Evolutionary conservation across 2,113 vertebrate species (phyloP).

Genomic region (Dissostichus mawsoni): DNA sequence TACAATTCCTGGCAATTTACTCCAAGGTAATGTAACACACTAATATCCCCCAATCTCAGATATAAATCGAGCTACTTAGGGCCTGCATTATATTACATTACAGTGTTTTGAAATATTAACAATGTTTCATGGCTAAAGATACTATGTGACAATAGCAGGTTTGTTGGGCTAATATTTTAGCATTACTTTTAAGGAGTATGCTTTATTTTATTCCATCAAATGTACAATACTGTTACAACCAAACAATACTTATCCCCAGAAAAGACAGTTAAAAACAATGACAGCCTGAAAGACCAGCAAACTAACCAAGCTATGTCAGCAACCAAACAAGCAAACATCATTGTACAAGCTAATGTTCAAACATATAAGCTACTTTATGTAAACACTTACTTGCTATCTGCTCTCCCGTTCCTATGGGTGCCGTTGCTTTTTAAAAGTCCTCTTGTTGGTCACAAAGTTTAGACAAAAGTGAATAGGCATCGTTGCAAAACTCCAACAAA

Average conservation of each 20-base stretch:
- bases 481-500: background rate
- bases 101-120: constrained; percentile 16
- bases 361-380: background rate
- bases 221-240: background rate
- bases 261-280: background rate
- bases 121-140: background rate
- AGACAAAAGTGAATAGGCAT: background rate
- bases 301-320: background rate
- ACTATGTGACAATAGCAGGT: background rate
- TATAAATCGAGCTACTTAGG: background rate
- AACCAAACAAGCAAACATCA: background rate
- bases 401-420: background rate
- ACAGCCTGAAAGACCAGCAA: background rate
- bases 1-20: constrained; percentile 23
- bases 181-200: background rate
- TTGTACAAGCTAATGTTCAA: background rate
- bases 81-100: background rate
- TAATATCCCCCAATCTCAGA: constrained; percentile 15
- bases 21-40: constrained; percentile 26
- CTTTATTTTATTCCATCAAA: background rate
- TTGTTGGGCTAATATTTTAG: background rate
- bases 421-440: background rate
- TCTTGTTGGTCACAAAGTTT: background rate
- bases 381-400: background rate
- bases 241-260: background rate